Percentiles rank a stretch among this genome's conserved stretches.
Evolutionary conservation across 2,797 vertebrate genomes (phyloP).

Genomic region (Malacoraja senta): DNA sequence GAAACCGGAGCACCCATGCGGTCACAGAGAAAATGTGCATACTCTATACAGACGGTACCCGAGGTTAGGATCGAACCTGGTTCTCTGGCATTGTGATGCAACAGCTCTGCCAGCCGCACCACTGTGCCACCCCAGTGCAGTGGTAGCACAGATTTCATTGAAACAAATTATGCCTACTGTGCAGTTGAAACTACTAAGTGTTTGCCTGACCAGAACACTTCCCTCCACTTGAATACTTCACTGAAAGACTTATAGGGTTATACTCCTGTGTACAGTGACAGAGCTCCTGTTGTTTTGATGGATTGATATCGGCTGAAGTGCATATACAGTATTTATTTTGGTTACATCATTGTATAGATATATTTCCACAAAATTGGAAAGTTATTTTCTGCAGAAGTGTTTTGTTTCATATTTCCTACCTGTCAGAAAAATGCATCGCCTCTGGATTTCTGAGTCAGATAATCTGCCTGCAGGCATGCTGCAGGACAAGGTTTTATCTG

Average conservation of each 20-base stretch:
- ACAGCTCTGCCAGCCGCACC: too few relatives aligned
- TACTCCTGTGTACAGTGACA: not conserved
- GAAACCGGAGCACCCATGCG: too few relatives aligned
- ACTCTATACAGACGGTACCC: too few relatives aligned
- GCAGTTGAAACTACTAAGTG: not conserved
- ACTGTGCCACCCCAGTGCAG: too few relatives aligned
- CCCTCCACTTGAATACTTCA: not conserved
- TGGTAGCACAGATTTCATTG: not conserved
- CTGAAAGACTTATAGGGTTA: not conserved
- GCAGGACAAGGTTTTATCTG: not conserved
- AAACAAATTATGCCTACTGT: not conserved
- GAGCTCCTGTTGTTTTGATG: not conserved
- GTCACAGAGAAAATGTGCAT: too few relatives aligned
- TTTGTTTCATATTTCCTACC: not conserved
- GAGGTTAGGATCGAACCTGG: too few relatives aligned
- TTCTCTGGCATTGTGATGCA: too few relatives aligned
- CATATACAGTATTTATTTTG: not conserved
- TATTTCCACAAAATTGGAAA: not conserved
- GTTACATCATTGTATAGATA: not conserved
- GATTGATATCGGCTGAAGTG: not conserved
- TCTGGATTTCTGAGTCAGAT: not conserved
- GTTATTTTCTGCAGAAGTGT: not conserved
- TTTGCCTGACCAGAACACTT: not conserved
- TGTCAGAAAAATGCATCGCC: not conserved
- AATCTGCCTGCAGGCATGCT: not conserved